phyloP scores from a whole-genome alignment of 2,888 invertebrate species.

The Ferrisia virgata region DNA sequence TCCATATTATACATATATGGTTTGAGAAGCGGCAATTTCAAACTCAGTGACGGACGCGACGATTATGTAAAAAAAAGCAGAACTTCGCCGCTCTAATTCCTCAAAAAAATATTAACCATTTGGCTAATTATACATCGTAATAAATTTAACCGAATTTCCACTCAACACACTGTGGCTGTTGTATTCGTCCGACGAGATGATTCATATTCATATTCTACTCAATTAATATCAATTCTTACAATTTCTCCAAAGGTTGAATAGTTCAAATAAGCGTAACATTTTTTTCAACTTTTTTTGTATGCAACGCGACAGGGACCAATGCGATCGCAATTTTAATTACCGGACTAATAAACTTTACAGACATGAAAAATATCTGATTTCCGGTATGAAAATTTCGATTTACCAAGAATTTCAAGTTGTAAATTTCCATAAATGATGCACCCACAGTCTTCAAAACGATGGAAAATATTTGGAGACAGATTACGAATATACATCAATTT shows the following conservation, averaged over 20 bases:
- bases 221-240: conserved; percentile 4
- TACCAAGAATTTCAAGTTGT: no score
- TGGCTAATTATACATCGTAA: not conserved
- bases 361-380: no score
- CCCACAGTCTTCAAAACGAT: no score
- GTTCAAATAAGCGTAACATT: not conserved
- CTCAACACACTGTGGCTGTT: not conserved
- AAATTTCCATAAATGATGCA: no score
- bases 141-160: not conserved
- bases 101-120: not conserved
- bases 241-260: not conserved
- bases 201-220: not conserved
- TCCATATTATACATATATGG: no score
- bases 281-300: not conserved
- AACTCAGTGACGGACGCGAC: not conserved
- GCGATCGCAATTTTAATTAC: no score
- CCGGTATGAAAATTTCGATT: no score
- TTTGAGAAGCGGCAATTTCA: no score
- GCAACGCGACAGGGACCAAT: no score
- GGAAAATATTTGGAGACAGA: no score
- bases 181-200: not conserved
- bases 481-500: no score
- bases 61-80: not conserved
- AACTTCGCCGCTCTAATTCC: conserved; percentile 12
- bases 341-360: no score